Conservation (phyloP, 2,113 vertebrate genomes). For the Acanthisitta chloris region DNA sequence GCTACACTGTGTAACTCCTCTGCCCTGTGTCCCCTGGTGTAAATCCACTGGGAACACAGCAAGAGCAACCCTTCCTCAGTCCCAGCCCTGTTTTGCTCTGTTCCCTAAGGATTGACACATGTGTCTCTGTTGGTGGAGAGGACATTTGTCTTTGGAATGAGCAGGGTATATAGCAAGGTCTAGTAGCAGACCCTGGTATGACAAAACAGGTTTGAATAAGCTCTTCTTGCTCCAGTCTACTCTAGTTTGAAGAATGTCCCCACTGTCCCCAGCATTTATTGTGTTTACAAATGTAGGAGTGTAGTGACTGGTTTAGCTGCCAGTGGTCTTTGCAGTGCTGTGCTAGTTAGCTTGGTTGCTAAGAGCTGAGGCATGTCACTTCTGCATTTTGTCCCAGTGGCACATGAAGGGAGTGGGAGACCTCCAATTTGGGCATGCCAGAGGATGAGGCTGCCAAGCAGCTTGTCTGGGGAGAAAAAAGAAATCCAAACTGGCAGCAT, state of each 20-base stretch:
- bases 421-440: neutral
- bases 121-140: neutral
- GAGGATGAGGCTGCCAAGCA: neutral
- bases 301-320: neutral
- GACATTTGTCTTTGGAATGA: neutral
- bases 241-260: neutral
- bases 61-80: neutral
- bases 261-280: neutral
- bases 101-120: accelerated
- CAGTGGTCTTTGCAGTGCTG: neutral
- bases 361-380: neutral
- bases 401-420: conserved; percentile 10
- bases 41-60: neutral
- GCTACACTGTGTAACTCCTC: neutral
- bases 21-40: accelerated
- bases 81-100: neutral
- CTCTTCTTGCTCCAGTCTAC: neutral
- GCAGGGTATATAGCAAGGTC: neutral
- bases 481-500: neutral
- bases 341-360: neutral
- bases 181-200: neutral
- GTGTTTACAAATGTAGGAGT: neutral
- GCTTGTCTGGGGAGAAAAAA: neutral
- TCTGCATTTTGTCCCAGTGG: neutral
- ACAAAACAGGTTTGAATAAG: neutral